Conservation (phyloP, 92 coral and sea anemone species). For the Siderastrea radians region DNA sequence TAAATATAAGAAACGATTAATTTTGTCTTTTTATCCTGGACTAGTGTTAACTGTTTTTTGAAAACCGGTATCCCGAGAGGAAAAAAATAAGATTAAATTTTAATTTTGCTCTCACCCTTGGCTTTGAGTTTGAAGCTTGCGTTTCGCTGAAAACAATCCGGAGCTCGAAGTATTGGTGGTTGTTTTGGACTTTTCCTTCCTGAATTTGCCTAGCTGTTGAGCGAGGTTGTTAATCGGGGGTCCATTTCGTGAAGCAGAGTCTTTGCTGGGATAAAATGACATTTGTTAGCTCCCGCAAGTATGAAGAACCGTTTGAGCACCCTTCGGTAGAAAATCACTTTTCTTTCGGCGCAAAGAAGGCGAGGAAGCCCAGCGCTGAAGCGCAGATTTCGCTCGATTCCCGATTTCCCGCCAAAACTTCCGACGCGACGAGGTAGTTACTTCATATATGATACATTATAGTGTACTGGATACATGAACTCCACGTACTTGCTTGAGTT, state of each 20-base stretch:
- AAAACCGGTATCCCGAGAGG: not conserved
- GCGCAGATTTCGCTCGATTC: no score
- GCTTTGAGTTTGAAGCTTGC: conserved; percentile 14
- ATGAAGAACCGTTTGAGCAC: not conserved
- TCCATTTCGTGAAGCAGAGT: not conserved
- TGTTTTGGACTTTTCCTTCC: conserved; percentile 45
- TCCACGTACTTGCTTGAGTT: no score
- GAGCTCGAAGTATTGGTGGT: not conserved
- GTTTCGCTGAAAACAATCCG: not conserved
- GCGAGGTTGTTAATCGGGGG: conserved; percentile 66
- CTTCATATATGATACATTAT: no score
- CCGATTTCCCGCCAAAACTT: conserved; percentile 32
- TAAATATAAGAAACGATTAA: no score
- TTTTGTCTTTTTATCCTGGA: not conserved
- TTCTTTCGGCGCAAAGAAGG: not conserved
- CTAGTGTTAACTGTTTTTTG: not conserved
- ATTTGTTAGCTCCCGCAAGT: conserved; percentile 13
- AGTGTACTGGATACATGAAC: no score
- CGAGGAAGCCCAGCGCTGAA: conserved; percentile 6
- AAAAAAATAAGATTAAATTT: not conserved
- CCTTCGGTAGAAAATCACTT: not conserved
- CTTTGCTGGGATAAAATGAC: conserved; percentile 21
- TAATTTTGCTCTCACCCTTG: conserved; percentile 12
- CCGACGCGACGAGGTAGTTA: not conserved
- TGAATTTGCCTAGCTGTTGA: conserved; percentile 65